Conservation (phyloP, 1,140 invertebrate genomes). For the Hyphantria cunea region DNA sequence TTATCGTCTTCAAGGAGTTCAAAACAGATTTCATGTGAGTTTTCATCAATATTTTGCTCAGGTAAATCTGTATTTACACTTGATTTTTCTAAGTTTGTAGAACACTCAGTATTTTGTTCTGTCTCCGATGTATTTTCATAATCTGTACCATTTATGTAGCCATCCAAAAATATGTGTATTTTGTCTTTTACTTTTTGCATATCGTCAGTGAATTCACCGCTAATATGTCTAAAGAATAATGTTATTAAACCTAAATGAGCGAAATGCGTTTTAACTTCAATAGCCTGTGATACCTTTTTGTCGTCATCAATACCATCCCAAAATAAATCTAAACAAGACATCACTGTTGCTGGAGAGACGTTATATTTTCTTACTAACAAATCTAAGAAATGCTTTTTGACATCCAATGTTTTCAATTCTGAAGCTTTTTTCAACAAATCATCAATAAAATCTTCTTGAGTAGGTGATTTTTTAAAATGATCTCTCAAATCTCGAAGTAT, state of each 20-base stretch:
- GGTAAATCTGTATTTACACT: no score
- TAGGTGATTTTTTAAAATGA: slow-evolving; percentile 81
- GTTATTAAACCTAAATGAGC: slow-evolving; percentile 55
- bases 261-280: slow-evolving; percentile 59
- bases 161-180: slow-evolving; percentile 42
- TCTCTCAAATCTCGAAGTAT: slow-evolving; percentile 90
- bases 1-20: slow-evolving; percentile 46
- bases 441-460: slow-evolving; percentile 78
- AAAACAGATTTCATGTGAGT: no score
- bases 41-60: no score
- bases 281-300: slow-evolving; percentile 21
- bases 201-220: slow-evolving; percentile 49
- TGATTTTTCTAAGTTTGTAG: slow-evolving; percentile 4
- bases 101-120: slow-evolving; percentile 20
- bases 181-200: slow-evolving; percentile 52
- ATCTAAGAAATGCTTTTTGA: slow-evolving; percentile 87
- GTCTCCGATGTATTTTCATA: slow-evolving; percentile 14
- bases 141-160: slow-evolving; percentile 4
- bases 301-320: slow-evolving; percentile 54
- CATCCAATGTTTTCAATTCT: slow-evolving; percentile 89
- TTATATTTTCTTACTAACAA: slow-evolving; percentile 86
- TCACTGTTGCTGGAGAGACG: slow-evolving; percentile 81
- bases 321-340: slow-evolving; percentile 81
- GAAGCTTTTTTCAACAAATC: slow-evolving; percentile 80
- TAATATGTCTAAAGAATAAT: slow-evolving; percentile 59